Evolutionary conservation across 2,797 vertebrate species (phyloP), one percentile per base, ranked within the genome.

Genomic region (Ataeniobius toweri): DNA sequence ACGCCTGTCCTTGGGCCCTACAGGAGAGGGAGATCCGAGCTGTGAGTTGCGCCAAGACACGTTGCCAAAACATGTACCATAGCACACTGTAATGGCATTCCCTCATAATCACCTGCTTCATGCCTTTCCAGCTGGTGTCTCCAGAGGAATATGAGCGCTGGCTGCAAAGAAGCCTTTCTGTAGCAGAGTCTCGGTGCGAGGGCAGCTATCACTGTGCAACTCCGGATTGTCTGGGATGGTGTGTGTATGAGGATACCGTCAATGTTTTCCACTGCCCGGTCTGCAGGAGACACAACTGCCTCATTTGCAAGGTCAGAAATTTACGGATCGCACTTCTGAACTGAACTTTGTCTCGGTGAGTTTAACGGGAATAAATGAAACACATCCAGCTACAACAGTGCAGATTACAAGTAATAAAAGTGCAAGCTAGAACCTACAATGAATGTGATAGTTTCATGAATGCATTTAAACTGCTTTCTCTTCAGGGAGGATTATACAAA

Each of bases 11-110:
- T 85, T 95, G 95, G 80, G 95, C 92, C 39, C 92, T 97, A 83
- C 97, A 96, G 89, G 96, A 97, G 91, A 92, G 97, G 28, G 97
- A 97, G 92, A 96, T 97, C 90, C 95, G 93, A 83, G 96, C 96
- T 85, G 97, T 97, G 89, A 96, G 96, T 92, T 44, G 28, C 70
- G 74, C 74, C 31, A 58, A 65, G 10, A 68, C 5, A 20, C 6
- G 14, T 39, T 16, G 4, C 9, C 36, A 72, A 36, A 20, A 31
- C 20, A 31, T 39, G 36, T 36, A 0, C 6, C 20, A 28, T 65
- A 10, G 3, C 36, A 14, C 71, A 44, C n/a, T 14, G 74, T 8
- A 5, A 69, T 18, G 1, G n/a, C 50, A 16, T 9, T 41, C 71
- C 20, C 58, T 61, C 41, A 26, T 50, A 44, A 48, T n/a, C 20